Base-by-base conservation (phyloP, 2,888 invertebrate species). In the Scaptomyza parva region DNA sequence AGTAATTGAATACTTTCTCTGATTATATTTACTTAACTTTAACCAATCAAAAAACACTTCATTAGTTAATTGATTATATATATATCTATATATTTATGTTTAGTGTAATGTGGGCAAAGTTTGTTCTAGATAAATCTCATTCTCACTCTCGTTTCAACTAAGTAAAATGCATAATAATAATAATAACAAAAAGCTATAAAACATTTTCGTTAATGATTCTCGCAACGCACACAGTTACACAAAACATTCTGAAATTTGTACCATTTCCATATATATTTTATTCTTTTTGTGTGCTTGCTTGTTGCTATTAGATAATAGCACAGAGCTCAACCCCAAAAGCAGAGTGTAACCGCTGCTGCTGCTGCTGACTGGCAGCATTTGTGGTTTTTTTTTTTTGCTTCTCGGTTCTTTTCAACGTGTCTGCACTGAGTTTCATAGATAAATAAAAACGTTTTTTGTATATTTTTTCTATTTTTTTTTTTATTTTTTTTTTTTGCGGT, bases 361-460 rank as follows among this genome's bases (percentile, higher is more conserved):
- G n/a, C n/a, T n/a, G n/a, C n/a, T n/a, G n/a, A n/a, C 35, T 37
- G 20, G 41, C 52, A 28, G 39, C 70, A 43, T 55, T 20, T 40
- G 53, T 74, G 75, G 66, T 51, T 61, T 61, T 47, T 5, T 5
- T 47, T 47, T 12, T 18, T n/a, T n/a, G n/a, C 14, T 35, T n/a
- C 28, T 18, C 11, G 20, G 48, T 58, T 69, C 45, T 39, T 45
- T 54, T 45, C 51, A 20, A 48, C 37, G 39, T 17, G 1, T 61
- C 54, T 50, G 77, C 48, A 22, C 64, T 81, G 81, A 22, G 82
- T 57, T 63, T 69, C 65, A 66, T 78, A 85, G 81, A 81, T 81
- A 81, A 84, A 81, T 75, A 67, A 79, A 79, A 73, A 78, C n/a
- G n/a, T n/a, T n/a, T n/a, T n/a, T n/a, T n/a, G n/a, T n/a, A 66